These are phyloP conservation scores for Erithacus rubecula DNA, from an alignment of 2,797 vertebrate genomes.

Conservation along the genomic window DNA sequence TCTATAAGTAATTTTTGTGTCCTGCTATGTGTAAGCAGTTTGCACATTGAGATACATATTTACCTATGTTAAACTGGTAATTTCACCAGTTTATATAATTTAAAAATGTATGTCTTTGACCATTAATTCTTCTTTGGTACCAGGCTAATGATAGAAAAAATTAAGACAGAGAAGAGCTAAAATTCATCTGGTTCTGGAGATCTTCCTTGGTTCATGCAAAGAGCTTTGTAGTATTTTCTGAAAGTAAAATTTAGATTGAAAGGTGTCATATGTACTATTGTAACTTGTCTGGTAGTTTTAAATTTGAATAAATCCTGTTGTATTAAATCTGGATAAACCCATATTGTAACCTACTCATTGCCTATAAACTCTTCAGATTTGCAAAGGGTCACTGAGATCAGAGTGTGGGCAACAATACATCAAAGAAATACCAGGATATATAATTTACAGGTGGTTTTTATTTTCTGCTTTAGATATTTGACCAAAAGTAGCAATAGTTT, in stretches of 20 bases:
- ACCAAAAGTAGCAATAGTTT: neutral
- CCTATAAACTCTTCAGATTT: neutral
- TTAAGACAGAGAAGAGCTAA: neutral
- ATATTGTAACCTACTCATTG: neutral
- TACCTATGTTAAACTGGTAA: neutral
- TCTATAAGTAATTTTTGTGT: neutral
- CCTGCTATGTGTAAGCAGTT: neutral
- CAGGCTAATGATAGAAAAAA: neutral
- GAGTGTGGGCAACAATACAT: neutral
- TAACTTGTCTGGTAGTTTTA: neutral
- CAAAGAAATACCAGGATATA: neutral
- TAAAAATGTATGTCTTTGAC: neutral
- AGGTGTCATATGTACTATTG: neutral
- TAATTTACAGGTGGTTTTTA: neutral
- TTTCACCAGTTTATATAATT: neutral
- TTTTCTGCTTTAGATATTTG: neutral
- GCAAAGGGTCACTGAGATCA: neutral
- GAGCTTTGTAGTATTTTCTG: neutral
- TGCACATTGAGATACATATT: neutral
- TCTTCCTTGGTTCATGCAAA: neutral
- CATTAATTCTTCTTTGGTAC: neutral
- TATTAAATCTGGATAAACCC: neutral
- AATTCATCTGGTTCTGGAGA: neutral
- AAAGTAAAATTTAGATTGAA: neutral
- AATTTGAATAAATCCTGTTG: neutral